A percentile compares a stretch with the other conserved stretches of the same genome.
Evolutionary conservation across 2,797 vertebrate species (phyloP).

Genomic region (Chlorospingus semifuscus): DNA sequence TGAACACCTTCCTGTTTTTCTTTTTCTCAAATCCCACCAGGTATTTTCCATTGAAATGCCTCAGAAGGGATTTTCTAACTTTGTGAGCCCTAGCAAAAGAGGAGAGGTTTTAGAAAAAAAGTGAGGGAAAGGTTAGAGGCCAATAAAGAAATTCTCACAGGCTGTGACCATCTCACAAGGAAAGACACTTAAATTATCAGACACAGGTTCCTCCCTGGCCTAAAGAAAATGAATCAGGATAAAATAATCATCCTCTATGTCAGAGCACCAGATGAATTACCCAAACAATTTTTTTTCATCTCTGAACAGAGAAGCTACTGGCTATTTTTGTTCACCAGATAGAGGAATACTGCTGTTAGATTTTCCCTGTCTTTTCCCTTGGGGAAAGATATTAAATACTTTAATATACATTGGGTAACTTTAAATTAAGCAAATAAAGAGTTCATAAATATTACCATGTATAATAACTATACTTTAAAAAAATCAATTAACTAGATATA

Average conservation of each 20-base stretch:
- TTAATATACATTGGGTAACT: background rate
- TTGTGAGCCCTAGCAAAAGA: background rate
- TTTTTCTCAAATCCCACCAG: background rate
- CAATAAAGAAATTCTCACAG: background rate
- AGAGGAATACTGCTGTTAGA: background rate
- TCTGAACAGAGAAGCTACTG: background rate
- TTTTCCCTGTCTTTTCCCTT: background rate
- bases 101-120: background rate
- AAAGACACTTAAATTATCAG: background rate
- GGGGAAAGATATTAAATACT: background rate
- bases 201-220: background rate
- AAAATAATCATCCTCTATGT: background rate
- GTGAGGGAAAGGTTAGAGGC: background rate
- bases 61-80: background rate
- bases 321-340: background rate
- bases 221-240: background rate
- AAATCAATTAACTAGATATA: background rate
- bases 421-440: background rate
- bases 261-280: background rate
- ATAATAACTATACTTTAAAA: background rate
- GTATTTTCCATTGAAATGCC: background rate
- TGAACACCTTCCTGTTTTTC: background rate
- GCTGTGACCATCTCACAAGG: background rate
- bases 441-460: background rate
- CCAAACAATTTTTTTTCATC: background rate